Conservation (phyloP, 2,797 vertebrate species). For the Fistularia tabacaria region DNA sequence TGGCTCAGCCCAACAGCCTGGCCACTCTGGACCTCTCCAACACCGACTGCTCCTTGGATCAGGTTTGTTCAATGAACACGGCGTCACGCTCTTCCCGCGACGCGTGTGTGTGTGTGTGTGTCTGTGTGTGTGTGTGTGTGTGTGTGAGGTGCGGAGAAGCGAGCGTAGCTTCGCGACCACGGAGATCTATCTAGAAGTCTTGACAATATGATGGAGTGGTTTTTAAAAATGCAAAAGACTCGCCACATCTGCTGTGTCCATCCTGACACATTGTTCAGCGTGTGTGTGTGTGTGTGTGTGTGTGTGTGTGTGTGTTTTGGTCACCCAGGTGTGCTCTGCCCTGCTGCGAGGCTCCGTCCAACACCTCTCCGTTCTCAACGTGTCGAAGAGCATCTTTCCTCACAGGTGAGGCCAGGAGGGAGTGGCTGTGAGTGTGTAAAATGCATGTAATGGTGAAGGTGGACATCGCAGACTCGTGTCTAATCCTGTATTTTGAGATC, state of each 20-base stretch:
- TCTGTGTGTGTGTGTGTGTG: no score
- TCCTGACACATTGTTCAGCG: not conserved
- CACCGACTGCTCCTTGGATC: slow-evolving; percentile 92
- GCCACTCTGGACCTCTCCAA: slow-evolving; percentile 90
- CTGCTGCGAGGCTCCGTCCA: slow-evolving; percentile 89
- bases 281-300: not conserved
- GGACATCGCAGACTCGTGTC: no score
- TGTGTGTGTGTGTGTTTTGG: slow-evolving; percentile 4
- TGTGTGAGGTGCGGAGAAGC: no score
- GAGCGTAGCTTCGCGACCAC: no score
- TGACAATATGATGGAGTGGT: no score
- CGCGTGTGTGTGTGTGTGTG: no score
- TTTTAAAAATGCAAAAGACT: no score
- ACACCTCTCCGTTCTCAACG: slow-evolving; percentile 85
- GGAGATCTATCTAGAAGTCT: no score
- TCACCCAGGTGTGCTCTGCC: slow-evolving; percentile 86
- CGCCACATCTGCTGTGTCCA: no score
- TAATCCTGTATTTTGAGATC: no score
- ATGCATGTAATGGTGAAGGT: no score
- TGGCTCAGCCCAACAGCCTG: slow-evolving; percentile 90
- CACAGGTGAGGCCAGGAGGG: slow-evolving; percentile 78
- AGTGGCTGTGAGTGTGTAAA: not conserved
- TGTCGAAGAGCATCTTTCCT: slow-evolving; percentile 90
- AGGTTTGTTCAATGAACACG: slow-evolving; percentile 82
- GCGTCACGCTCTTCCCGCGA: no score